Evolutionary conservation across 2,797 vertebrate genomes (phyloP), one percentile per base, ranked within the genome.

Genomic region (Danio tinwini): DNA sequence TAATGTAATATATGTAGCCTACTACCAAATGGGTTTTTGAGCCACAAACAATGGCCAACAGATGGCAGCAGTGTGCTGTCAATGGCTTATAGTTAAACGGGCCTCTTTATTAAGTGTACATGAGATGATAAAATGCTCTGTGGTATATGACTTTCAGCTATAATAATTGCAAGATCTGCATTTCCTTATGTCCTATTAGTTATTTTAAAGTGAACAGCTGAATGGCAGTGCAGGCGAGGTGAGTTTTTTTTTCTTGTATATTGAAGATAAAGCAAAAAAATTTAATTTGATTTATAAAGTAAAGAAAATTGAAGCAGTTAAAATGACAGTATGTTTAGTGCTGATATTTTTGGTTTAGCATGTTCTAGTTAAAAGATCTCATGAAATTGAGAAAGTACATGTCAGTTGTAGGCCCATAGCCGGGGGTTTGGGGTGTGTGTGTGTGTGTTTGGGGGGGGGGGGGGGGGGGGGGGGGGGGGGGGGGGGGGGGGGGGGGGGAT

Each of bases 21-120:
- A 40, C 14, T 1, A 8, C n/a, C 44, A 49, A 74, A 61, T 49
- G 8, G 56, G 52, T 67, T n/a, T 63, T 6, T 63, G 76, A 44
- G 39, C n/a, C 45, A 52, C 69, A 44, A 12, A 10, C 29, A 53
- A 13, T 7, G 65, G 58, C 92, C 93, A 89, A 85, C 90, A 95
- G 94, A 93, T 94, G 94, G 85, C 93, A 94, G 91, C 92, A 93
- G 86, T 87, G 91, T 88, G 90, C 88, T 76, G 5, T 74, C 16
- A 47, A 58, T 52, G 16, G 13, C 1, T 10, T 16, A 19, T n/a
- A 4, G 14, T 14, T 21, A 19, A 21, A 49, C 21, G 7, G 14
- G 17, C 17, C 11, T 42, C 49, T 74, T 59, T 40, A 21, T 44
- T 10, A n/a, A 17, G 14, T 6, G 1, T 39, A 55, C 4, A 19